Percentiles rank a stretch among this genome's conserved stretches.
These are phyloP conservation scores for Mystacornis crossleyi DNA, from an alignment of 2,113 vertebrate species.

Conservation along the genomic window DNA sequence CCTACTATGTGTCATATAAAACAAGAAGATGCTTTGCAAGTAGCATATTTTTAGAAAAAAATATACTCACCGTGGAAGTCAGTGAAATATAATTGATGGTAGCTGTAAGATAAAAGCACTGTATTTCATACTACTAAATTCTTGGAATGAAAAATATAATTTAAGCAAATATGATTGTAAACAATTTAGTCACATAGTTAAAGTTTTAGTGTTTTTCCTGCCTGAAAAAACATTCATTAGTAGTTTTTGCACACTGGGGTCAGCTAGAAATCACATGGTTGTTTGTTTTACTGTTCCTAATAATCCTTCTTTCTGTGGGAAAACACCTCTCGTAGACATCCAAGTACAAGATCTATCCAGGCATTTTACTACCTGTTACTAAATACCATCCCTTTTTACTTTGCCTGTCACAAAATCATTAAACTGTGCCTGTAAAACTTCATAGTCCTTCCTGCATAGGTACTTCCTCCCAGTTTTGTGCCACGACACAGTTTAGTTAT, in stretches of 20 bases:
- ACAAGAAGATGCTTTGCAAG: neutral
- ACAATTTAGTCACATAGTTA: neutral
- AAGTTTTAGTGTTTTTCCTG: neutral
- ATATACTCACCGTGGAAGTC: neutral
- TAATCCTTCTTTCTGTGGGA: neutral
- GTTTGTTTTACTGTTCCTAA: neutral
- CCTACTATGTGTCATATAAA: neutral
- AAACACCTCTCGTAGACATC: fast-evolving
- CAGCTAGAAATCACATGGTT: fast-evolving
- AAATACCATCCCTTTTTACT: neutral
- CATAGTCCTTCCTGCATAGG: neutral
- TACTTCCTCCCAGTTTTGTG: neutral
- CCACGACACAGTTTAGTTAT: neutral
- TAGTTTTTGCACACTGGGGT: fast-evolving
- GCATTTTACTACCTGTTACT: neutral
- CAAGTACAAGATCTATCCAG: neutral
- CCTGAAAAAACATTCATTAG: neutral
- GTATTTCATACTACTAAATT: neutral
- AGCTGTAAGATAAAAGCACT: neutral
- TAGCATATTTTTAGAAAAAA: neutral
- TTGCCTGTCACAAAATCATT: neutral
- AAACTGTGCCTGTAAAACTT: neutral
- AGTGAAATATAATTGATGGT: neutral
- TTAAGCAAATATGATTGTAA: neutral
- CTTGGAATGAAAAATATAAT: neutral